Base-by-base conservation (phyloP, 2,888 invertebrate species). In the Agrotis puta region DNA sequence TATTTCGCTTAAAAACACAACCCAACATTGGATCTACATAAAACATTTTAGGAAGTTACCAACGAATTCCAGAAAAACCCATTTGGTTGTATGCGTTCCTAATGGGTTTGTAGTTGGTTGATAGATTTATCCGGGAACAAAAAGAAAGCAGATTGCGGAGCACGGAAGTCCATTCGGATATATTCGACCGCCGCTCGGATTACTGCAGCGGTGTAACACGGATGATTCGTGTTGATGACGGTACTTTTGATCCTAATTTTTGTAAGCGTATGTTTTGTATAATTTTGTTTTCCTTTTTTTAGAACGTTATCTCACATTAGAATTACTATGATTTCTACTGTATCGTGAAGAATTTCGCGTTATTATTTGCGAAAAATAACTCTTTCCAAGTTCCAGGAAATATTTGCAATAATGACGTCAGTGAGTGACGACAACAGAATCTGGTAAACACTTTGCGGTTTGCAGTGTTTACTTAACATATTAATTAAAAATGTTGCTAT, bases 91-190 rank as follows among this genome's bases (percentile, higher is more conserved):
- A 62, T 66, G 65, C 64, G 57, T 57, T 78, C 74, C 76, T 84
- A 84, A 87, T 86, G 77, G 85, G 83, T 86, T 88, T 88, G 85
- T 85, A 68, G 85, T 79, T 70, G 78, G 79, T 77, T 86, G 87
- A 88, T 89, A 86, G 89, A 89, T 87, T 88, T 85, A 83, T 85
- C 71, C 53, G 74, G 64, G 76, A 83, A 83, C 76, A 89, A 89
- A 89, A 88, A 87, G 84, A 84, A 87, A 85, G 78, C 81, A 80
- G 81, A 84, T 84, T 86, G 83, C 81, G 85, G 84, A 85, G 83
- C 85, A 85, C 74, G 80, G 82, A 84, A 86, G 86, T 85, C 87
- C 84, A 87, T 89, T 88, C 82, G 83, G 75, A 88, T 84, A 88
- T 87, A 87, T 88, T 88, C 88, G 87, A 84, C 86, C 85, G 79